phyloP scores from a whole-genome alignment of 2,113 vertebrate species.

The Falcunculus frontatus region DNA sequence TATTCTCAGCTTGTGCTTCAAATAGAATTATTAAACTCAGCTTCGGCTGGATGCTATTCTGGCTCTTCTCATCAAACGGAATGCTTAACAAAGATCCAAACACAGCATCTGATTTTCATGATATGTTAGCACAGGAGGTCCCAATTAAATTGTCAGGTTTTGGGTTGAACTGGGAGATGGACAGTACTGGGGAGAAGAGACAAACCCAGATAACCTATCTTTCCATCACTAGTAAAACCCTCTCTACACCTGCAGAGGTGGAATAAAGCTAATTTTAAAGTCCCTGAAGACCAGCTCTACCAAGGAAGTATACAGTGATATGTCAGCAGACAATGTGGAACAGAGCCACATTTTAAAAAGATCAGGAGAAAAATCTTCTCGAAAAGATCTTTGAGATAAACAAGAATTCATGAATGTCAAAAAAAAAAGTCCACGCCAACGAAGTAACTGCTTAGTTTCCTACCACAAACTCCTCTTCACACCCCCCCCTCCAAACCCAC shows the following conservation, averaged over 20 bases:
- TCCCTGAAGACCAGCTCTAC: not conserved
- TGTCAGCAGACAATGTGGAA: not conserved
- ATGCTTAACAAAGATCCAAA: not conserved
- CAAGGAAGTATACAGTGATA: not conserved
- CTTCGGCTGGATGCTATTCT: conserved; percentile 52
- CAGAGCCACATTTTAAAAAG: not conserved
- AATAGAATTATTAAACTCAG: conserved; percentile 54
- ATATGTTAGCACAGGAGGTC: not conserved
- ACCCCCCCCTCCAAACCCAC: not conserved
- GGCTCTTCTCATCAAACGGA: conserved; percentile 14
- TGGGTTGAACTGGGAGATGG: not conserved
- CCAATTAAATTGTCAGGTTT: not conserved
- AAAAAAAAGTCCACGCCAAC: not conserved
- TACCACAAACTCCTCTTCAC: conserved; percentile 23
- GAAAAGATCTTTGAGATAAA: not conserved
- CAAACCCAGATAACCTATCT: not conserved
- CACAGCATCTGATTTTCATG: conserved; percentile 14
- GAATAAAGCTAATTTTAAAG: conserved; percentile 13
- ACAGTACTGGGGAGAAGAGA: not conserved
- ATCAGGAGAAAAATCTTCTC: not conserved
- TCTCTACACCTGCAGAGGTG: not conserved
- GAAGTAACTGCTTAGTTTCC: conserved; percentile 11
- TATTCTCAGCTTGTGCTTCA: conserved; percentile 18
- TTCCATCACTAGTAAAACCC: not conserved
- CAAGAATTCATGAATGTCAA: conserved; percentile 1